These are phyloP conservation scores for Dromaius novaehollandiae DNA, from an alignment of 2,113 vertebrate species.

Conservation along the genomic window DNA sequence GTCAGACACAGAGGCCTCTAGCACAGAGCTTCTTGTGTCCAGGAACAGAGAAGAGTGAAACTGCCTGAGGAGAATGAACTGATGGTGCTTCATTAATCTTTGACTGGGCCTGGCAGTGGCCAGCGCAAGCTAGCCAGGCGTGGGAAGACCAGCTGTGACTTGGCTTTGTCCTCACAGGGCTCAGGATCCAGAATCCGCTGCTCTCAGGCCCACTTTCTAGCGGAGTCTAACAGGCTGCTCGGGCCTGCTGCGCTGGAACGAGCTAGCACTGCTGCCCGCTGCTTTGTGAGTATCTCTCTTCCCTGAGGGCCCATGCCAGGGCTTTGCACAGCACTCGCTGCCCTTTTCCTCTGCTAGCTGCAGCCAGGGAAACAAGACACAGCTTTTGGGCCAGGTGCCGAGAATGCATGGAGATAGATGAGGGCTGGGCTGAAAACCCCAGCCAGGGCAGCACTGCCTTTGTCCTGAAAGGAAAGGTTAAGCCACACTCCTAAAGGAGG, in stretches of 20 bases:
- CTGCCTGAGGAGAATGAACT: background rate
- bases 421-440: background rate
- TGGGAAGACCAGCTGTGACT: background rate
- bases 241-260: background rate
- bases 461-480: background rate
- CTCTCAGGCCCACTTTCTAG: background rate
- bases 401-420: fast-evolving
- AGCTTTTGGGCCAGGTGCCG: background rate
- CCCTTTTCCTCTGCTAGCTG: background rate
- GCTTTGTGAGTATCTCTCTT: background rate
- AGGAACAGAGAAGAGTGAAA: background rate
- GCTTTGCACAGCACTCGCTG: background rate
- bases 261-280: background rate
- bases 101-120: background rate
- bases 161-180: background rate
- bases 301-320: background rate
- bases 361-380: background rate
- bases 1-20: background rate
- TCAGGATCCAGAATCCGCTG: background rate
- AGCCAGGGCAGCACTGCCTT: background rate
- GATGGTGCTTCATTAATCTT: background rate
- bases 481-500: fast-evolving
- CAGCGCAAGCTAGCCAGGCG: background rate
- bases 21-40: background rate
- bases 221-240: fast-evolving